Base-by-base conservation (phyloP, 2,888 invertebrate genomes). In the Sminthurinus aureus region DNA sequence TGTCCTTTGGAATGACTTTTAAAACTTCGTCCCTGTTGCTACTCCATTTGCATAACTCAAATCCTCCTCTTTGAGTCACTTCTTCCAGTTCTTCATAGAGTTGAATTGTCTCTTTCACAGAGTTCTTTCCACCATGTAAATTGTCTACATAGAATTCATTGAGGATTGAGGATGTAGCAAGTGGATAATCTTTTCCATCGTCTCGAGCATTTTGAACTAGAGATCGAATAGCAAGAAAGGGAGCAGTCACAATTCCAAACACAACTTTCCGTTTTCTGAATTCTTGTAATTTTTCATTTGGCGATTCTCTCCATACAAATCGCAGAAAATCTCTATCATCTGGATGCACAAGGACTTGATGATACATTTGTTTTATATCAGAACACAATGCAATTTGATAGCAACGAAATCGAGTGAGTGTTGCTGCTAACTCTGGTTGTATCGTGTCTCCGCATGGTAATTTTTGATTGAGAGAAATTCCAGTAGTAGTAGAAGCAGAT, bases 11-110 rank as follows among this genome's bases (percentile, higher is more conserved):
- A 1, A 85, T 64, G 15, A 67, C 3, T 11, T 22, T 0, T 0
- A 85, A 38, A 3, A 85, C 9, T 38, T 73, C 74, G 13, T 12
- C 20, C 11, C 71, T 50, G 52, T 89, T 89, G 0, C 86, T 86
- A 0, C 84, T 64, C 89, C 89, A 89, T 84, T 89, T 89, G 0
- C 86, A 73, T 3, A 89, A 77, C 13, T 76, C 66, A 66, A 89
- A 87, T 15, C 87, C 83, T 13, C 83, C 87, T 22, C 6, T 38
- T 6, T 4, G 6, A 38, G 38, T 38, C 38, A 38, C 1, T 6
- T 38, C 38, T 1, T 38, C 38, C 38, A 38, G 6, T 38, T 38
- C 38, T 38, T 38, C 6, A 6, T 38, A 38, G 3, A 38, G 6
- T 38, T 38, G 1, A 6, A 38, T 38, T 38, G 38, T 38, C 1